Percentiles rank a stretch among this genome's conserved stretches.
Evolutionary conservation across 1,140 invertebrate species (phyloP).

Genomic region (Pantala flavescens): DNA sequence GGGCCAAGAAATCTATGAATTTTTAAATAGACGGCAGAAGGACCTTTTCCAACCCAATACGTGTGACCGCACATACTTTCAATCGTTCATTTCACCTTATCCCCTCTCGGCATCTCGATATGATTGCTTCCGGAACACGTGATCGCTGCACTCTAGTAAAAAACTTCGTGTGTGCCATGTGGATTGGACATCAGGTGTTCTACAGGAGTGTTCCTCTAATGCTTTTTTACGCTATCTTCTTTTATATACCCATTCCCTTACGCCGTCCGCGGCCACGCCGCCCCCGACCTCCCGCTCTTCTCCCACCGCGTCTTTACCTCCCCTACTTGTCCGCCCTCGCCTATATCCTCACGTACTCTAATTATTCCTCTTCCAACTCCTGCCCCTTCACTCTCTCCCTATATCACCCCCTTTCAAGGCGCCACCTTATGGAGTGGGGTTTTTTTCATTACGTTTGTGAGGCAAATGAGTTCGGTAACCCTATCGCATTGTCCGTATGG

Average conservation of each 20-base stretch:
- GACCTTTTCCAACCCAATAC: too few species aligned
- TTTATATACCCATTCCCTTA: not conserved
- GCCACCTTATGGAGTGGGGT: not conserved
- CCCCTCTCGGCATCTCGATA: not conserved
- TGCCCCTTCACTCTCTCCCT: not conserved
- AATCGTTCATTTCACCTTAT: not conserved
- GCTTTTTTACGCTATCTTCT: not conserved
- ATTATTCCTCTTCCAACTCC: not conserved
- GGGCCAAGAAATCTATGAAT: too few species aligned
- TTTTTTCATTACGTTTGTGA: not conserved
- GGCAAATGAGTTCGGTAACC: not conserved
- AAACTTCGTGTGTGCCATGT: not conserved
- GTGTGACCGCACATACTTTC: too few species aligned
- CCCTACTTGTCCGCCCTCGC: not conserved
- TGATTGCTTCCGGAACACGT: not conserved
- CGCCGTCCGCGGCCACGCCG: not conserved
- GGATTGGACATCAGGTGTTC: slow-evolving; percentile 7
- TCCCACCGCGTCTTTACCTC: not conserved
- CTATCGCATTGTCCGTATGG: not conserved
- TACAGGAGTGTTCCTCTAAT: not conserved
- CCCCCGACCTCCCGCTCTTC: not conserved
- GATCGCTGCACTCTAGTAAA: not conserved
- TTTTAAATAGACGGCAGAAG: too few species aligned
- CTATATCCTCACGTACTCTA: not conserved
- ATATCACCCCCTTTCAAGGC: not conserved